Evolutionary conservation across 2,797 vertebrate genomes (phyloP), one percentile per base, ranked within the genome.

Genomic region (Notolepis coatsorum): DNA sequence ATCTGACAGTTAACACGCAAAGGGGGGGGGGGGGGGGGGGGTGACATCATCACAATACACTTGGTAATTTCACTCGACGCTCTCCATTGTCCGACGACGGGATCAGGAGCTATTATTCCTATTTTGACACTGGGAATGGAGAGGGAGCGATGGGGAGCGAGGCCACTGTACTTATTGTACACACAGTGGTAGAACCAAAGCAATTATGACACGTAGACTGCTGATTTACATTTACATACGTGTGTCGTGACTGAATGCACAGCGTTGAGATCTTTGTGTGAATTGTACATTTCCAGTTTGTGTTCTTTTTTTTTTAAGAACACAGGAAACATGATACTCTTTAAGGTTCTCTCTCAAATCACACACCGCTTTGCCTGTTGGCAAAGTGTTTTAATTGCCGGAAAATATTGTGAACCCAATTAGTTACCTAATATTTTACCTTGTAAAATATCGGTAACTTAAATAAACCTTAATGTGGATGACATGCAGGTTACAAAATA

Each of bases 1-100:
- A 68, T 62, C 65, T 88, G 84, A 88, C 85, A 85, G 79, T 75
- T 82, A 79, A 77, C 81, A 85, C 79, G 72, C 79, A 48, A 69
- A 77, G 72, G 75, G 76, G 86, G 78, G 77, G n/a, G n/a, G n/a
- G n/a, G n/a, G n/a, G n/a, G n/a, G n/a, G n/a, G n/a, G n/a, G n/a
- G n/a, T n/a, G n/a, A n/a, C n/a, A n/a, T n/a, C 76, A 55, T 75
- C 77, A 72, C 52, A 55, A 31, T 68, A 65, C 66, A 77, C 17
- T 71, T 66, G 79, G 82, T 79, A 74, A 76, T 81, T 81, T 68
- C 57, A 42, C 75, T 85, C 75, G 59, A 72, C 66, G 74, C 73
- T 76, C 76, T 63, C 71, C 47, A 76, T 81, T 85, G 83, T 76
- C 72, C 58, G 50, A 82, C 73, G 66, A 78, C 59, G 53, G 60